A percentile compares a stretch with the other conserved stretches of the same genome.
Evolutionary conservation across 2,113 vertebrate species (phyloP).

Genomic region (Salvelinus alpinus): DNA sequence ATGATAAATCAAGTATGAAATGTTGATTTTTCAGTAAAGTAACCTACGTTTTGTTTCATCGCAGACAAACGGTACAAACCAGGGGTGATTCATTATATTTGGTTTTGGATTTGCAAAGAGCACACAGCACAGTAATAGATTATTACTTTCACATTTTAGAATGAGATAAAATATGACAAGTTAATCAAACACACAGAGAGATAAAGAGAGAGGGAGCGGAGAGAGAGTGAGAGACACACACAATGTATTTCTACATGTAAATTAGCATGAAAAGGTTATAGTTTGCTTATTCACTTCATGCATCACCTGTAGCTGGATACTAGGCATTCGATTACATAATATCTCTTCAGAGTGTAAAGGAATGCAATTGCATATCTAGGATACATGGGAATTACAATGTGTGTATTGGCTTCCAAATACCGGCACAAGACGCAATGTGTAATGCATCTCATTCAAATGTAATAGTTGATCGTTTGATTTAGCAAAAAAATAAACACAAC

Average conservation of each 20-base stretch:
- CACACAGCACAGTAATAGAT: too few relatives aligned
- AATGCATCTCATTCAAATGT: background rate
- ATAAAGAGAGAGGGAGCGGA: too few relatives aligned
- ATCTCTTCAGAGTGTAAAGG: background rate
- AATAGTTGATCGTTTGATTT: too few relatives aligned
- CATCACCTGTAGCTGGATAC: background rate
- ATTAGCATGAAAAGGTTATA: too few relatives aligned
- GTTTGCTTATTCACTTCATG: too few relatives aligned
- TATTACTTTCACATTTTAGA: background rate
- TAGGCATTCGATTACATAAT: background rate
- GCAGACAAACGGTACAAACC: background rate
- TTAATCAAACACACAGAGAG: too few relatives aligned
- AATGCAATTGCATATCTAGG: slow-evolving; percentile 30
- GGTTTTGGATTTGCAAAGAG: background rate
- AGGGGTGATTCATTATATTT: background rate
- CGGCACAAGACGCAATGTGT: background rate
- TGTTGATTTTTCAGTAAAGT: background rate
- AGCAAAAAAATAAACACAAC: too few relatives aligned
- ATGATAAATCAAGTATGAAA: background rate
- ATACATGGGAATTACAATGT: background rate
- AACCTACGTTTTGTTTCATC: background rate
- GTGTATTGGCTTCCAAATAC: background rate
- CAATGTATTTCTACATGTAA: too few relatives aligned
- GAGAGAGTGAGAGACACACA: too few relatives aligned
- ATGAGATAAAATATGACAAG: too few relatives aligned